Evolutionary conservation across 2,888 invertebrate genomes (phyloP).

Genomic region (Sceliomorpha sp.): DNA sequence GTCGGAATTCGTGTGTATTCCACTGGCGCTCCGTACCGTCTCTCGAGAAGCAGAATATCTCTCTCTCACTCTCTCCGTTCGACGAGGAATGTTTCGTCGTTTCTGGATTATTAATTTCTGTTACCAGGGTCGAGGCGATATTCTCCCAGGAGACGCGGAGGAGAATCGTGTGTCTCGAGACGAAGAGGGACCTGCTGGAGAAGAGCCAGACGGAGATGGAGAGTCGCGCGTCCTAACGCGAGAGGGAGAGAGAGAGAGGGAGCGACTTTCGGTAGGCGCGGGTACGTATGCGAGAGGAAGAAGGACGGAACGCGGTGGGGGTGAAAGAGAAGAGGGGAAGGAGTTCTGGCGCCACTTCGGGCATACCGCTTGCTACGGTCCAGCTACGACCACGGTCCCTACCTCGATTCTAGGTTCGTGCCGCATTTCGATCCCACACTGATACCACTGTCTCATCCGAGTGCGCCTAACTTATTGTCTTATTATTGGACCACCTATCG

Average conservation of each 20-base stretch:
- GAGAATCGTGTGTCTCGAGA: no score
- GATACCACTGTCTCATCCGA: slow-evolving; percentile 64
- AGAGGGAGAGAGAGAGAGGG: slow-evolving; percentile 22
- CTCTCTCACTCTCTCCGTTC: no score
- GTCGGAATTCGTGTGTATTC: slow-evolving; percentile 42
- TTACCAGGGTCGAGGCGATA: slow-evolving; percentile 46
- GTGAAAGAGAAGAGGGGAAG: slow-evolving; percentile 49
- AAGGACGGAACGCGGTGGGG: slow-evolving; percentile 23
- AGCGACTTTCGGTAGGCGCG: slow-evolving; percentile 15
- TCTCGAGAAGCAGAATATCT: no score
- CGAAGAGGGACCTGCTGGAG: no score
- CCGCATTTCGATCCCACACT: slow-evolving; percentile 72
- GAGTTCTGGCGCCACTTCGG: slow-evolving; percentile 68
- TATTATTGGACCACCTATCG: slow-evolving; percentile 78
- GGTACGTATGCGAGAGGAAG: slow-evolving; percentile 1
- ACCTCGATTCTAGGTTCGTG: slow-evolving; percentile 48
- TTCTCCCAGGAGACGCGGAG: slow-evolving; percentile 53
- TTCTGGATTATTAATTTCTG: slow-evolving; percentile 57
- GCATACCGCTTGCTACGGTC: slow-evolving; percentile 63
- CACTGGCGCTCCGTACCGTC: slow-evolving; percentile 28
- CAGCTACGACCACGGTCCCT: slow-evolving; percentile 44
- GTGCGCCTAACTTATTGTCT: slow-evolving; percentile 73
- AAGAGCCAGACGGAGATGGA: no score
- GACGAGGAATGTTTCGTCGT: slow-evolving; percentile 51
- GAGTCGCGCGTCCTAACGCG: slow-evolving; percentile 25